Conservation (phyloP, 2,797 vertebrate species). For the Sebastiscus tertius region DNA sequence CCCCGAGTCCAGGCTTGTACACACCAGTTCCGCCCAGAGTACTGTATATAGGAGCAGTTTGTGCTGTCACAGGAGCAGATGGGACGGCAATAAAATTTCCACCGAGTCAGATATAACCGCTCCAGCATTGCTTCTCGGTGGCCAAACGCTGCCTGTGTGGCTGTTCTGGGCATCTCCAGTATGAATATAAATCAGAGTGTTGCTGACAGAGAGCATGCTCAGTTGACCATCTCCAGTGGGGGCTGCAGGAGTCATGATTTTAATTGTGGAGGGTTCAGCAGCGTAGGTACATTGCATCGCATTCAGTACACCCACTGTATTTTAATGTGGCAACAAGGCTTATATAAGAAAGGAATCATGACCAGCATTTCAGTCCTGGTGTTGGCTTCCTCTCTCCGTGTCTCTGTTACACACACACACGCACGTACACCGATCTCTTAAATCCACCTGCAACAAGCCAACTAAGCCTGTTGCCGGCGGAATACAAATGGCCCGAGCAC, state of each 20-base stretch:
- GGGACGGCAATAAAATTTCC: not conserved
- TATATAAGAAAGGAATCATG: not conserved
- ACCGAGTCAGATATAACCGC: slow-evolving; percentile 1
- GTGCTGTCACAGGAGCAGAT: not conserved
- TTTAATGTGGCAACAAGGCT: not conserved
- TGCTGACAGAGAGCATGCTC: not conserved
- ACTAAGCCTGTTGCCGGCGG: slow-evolving; percentile 42
- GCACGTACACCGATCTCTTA: slow-evolving; percentile 19
- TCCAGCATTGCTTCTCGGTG: not conserved
- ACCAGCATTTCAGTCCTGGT: not conserved
- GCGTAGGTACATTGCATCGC: not conserved
- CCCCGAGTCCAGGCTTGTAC: too few relatives aligned
- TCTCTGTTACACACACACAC: slow-evolving; percentile 5
- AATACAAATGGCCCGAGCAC: slow-evolving; percentile 56
- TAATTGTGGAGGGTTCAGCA: not conserved
- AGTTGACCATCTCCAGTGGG: not conserved
- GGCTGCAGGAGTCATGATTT: not conserved
- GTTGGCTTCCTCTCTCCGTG: not conserved
- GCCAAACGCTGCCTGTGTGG: not conserved
- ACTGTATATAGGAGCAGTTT: not conserved
- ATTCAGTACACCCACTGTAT: not conserved
- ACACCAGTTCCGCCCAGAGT: not conserved
- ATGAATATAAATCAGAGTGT: not conserved
- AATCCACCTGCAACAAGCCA: slow-evolving; percentile 56
- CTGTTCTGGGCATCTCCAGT: not conserved